Conservation (phyloP, 2,888 invertebrate species). For the Aquatica leii region DNA sequence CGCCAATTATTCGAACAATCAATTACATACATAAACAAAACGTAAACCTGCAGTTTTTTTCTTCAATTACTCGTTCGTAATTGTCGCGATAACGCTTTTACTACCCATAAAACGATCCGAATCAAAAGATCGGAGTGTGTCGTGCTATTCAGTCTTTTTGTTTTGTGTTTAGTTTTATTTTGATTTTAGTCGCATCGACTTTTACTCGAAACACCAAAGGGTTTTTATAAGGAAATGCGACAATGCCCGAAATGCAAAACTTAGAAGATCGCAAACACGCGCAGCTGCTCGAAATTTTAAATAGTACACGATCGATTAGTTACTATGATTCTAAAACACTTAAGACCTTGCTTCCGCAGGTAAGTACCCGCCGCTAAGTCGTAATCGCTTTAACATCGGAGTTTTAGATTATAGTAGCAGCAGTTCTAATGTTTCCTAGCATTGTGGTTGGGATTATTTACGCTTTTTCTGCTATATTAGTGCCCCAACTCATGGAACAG, state of each 20-base stretch:
- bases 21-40: too few relatives aligned
- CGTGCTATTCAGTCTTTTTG: too few relatives aligned
- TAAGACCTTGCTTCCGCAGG: not conserved
- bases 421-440: constrained; percentile 66
- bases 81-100: too few relatives aligned
- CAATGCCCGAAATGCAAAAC: not conserved
- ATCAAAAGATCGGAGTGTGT: too few relatives aligned
- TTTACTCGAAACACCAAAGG: too few relatives aligned
- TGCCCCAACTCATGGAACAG: constrained; percentile 60
- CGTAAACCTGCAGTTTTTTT: too few relatives aligned
- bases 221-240: not conserved
- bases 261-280: constrained; percentile 10
- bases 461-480: constrained; percentile 66
- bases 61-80: too few relatives aligned
- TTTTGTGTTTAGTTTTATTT: too few relatives aligned
- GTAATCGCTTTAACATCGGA: not conserved
- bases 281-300: constrained; percentile 5
- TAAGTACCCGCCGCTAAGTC: not conserved
- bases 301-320: constrained; percentile 5
- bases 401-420: constrained; percentile 63
- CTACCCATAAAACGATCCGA: too few relatives aligned
- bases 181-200: too few relatives aligned
- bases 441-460: constrained; percentile 67
- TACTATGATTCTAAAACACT: constrained; percentile 1
- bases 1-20: too few relatives aligned